These are phyloP conservation scores for Aselliscus stoliczkanus DNA, from an alignment of 2,797 vertebrate species.

Conservation along the genomic window DNA sequence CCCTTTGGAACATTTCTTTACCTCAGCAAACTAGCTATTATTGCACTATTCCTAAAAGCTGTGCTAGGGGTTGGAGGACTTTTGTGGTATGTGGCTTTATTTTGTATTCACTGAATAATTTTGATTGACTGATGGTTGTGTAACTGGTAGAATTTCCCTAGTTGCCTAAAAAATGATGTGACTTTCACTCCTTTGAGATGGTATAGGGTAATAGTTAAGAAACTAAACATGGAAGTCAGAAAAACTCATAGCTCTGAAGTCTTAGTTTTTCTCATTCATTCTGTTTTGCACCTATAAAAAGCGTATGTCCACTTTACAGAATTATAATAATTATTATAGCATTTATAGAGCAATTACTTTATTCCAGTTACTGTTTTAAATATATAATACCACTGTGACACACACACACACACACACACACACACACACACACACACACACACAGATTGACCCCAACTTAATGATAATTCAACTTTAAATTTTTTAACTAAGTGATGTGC, in stretches of 20 bases:
- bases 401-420: neutral
- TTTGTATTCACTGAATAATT: neutral
- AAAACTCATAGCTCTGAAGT: neutral
- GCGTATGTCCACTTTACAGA: neutral
- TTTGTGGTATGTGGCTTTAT: neutral
- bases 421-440: too few relatives aligned
- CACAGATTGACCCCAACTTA: neutral
- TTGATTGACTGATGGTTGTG: neutral
- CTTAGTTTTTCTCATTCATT: conserved; percentile 9
- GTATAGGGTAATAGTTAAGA: neutral
- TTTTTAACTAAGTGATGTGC: neutral
- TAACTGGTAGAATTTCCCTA: neutral
- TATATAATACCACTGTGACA: neutral
- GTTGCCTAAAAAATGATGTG: neutral
- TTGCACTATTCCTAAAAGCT: neutral
- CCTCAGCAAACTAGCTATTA: neutral
- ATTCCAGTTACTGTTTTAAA: neutral
- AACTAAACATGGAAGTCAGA: neutral
- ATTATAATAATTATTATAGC: neutral
- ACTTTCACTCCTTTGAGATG: neutral
- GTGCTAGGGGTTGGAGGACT: neutral
- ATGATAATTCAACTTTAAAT: neutral
- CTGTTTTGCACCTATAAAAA: neutral
- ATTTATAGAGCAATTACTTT: neutral
- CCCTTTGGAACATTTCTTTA: neutral